A percentile compares a stretch with the other conserved stretches of the same genome.
These are phyloP conservation scores for Pogonognathellus flavescens DNA, from an alignment of 1,140 invertebrate genomes.

Conservation along the genomic window DNA sequence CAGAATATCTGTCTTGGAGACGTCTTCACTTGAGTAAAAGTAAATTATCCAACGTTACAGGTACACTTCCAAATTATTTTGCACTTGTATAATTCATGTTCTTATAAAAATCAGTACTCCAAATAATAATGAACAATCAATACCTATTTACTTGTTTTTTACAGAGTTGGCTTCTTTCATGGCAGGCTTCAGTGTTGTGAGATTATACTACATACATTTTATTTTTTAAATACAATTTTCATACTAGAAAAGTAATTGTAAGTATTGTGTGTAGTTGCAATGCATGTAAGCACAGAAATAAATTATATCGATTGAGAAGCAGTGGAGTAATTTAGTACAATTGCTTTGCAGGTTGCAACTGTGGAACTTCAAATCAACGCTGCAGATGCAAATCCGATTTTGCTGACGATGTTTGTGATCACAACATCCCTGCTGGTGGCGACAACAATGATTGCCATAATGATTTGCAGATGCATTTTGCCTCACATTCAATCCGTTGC, in stretches of 20 bases:
- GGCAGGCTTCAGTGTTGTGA: constrained; percentile 63
- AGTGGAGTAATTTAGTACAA: background rate
- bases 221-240: background rate
- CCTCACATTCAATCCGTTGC: constrained; percentile 69
- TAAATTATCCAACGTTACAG: constrained; percentile 57
- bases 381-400: constrained; percentile 54
- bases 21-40: constrained; percentile 64
- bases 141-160: too few species aligned
- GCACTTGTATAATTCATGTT: too few species aligned
- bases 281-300: background rate
- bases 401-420: constrained; percentile 62
- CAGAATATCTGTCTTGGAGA: constrained; percentile 64
- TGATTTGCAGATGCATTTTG: constrained; percentile 79
- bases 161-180: constrained; percentile 63
- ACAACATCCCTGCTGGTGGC: constrained; percentile 74
- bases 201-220: background rate
- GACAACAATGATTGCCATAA: constrained; percentile 77
- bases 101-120: too few species aligned
- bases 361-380: constrained; percentile 67
- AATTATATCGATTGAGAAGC: background rate
- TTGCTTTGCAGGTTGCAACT: constrained; percentile 59
- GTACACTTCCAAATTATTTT: too few species aligned
- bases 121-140: too few species aligned
- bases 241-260: background rate
- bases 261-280: background rate